phyloP scores from a whole-genome alignment of 2,113 vertebrate genomes.

The Nothoprocta perdicaria region DNA sequence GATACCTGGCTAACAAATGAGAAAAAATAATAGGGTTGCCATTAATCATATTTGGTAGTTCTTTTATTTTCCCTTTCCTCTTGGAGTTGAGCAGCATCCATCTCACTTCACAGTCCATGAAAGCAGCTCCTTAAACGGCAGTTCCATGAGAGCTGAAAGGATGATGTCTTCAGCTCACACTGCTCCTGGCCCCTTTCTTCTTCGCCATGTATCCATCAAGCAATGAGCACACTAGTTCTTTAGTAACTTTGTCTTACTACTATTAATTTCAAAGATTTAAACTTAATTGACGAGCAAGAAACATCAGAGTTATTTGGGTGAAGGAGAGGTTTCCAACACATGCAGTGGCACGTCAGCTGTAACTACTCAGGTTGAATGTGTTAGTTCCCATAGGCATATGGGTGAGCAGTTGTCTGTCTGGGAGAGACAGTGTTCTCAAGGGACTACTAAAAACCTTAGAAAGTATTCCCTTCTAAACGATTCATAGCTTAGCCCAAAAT shows the following conservation, averaged over 20 bases:
- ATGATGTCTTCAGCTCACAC: background rate
- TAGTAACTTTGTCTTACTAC: background rate
- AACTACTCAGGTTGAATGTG: background rate
- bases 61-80: background rate
- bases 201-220: background rate
- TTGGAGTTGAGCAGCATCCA: background rate
- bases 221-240: background rate
- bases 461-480: slow-evolving; percentile 2
- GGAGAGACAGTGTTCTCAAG: background rate
- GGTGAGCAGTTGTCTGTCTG: slow-evolving; percentile 10
- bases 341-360: background rate
- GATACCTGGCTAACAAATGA: background rate
- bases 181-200: background rate
- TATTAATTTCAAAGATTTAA: background rate
- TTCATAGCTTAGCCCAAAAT: slow-evolving; percentile 45
- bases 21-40: background rate
- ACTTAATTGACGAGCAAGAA: slow-evolving; percentile 9
- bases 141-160: background rate
- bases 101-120: background rate
- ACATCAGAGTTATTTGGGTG: background rate
- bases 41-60: background rate
- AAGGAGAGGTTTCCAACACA: background rate
- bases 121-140: background rate
- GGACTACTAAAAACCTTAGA: slow-evolving; percentile 8
- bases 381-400: background rate